Evolutionary conservation across 1,140 invertebrate genomes (phyloP).

Genomic region (Magallana gigas): DNA sequence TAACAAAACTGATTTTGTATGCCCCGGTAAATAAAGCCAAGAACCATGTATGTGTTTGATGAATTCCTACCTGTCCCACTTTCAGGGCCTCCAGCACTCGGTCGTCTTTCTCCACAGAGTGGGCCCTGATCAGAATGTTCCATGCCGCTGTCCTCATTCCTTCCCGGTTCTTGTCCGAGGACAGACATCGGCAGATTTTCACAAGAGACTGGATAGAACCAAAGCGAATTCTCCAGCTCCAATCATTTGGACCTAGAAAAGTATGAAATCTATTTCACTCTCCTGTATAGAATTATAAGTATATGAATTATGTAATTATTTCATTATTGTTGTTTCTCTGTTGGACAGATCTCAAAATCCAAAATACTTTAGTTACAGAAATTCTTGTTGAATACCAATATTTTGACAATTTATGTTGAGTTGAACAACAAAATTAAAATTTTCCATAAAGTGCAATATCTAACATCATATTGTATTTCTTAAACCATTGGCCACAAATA

Average conservation of each 20-base stretch:
- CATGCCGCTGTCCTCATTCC: slow-evolving; percentile 74
- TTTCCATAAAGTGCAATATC: no score
- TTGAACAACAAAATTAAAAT: no score
- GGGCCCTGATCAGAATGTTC: slow-evolving; percentile 73
- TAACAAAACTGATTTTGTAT: no score
- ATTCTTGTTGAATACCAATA: no score
- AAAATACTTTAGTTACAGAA: no score
- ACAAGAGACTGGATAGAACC: slow-evolving; percentile 77
- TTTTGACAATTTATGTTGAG: no score
- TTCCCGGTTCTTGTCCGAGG: slow-evolving; percentile 69
- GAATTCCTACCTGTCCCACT: slow-evolving; percentile 75
- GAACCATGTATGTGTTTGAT: no score
- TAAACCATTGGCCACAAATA: no score
- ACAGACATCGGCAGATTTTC: slow-evolving; percentile 73
- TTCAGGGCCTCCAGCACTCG: slow-evolving; percentile 77
- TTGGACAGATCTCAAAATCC: no score
- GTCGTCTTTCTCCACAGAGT: slow-evolving; percentile 75
- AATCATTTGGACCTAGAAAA: slow-evolving; percentile 73
- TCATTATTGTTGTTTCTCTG: no score
- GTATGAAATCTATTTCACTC: background rate
- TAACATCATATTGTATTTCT: no score
- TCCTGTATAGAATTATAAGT: background rate
- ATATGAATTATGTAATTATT: background rate
- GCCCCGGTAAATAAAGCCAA: no score
- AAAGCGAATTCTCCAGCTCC: slow-evolving; percentile 78